phyloP scores from a whole-genome alignment of 2,797 vertebrate species.

The Diplodus sargus region DNA sequence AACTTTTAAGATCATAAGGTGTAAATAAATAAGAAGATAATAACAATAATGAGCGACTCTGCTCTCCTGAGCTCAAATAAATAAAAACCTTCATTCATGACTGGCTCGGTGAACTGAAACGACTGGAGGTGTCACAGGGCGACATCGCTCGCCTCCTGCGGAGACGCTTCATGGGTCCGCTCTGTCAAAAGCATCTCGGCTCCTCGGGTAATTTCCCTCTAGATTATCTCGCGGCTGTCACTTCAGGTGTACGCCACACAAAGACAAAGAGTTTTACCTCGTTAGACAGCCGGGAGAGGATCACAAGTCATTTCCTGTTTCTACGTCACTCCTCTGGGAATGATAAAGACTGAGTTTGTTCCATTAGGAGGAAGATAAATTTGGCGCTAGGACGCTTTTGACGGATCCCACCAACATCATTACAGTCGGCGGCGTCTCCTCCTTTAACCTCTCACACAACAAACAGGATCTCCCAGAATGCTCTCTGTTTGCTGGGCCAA shows the following conservation, averaged over 20 bases:
- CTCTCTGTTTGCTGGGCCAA: slow-evolving; percentile 36
- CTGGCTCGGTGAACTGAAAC: slow-evolving; percentile 36
- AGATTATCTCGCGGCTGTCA: slow-evolving; percentile 9
- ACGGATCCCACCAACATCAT: slow-evolving; percentile 23
- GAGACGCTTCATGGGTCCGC: slow-evolving; percentile 25
- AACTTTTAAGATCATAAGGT: slow-evolving; percentile 79
- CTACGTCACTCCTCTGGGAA: neutral
- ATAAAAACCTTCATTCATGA: slow-evolving; percentile 73
- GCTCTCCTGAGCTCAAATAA: slow-evolving; percentile 82
- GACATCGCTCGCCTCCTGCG: neutral
- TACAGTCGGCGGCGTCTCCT: slow-evolving; percentile 16
- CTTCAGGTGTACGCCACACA: neutral
- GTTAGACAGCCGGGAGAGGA: slow-evolving; percentile 10
- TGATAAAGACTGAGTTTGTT: slow-evolving; percentile 3
- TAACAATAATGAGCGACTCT: slow-evolving; percentile 60
- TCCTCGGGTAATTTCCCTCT: slow-evolving; percentile 12
- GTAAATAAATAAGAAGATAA: slow-evolving; percentile 83
- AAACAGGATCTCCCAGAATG: slow-evolving; percentile 51
- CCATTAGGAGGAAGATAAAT: slow-evolving; percentile 1
- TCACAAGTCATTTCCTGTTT: slow-evolving; percentile 22
- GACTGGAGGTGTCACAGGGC: slow-evolving; percentile 19
- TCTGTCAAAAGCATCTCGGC: slow-evolving; percentile 47
- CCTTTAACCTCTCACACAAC: slow-evolving; percentile 35
- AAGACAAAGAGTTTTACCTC: neutral
- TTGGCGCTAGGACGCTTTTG: slow-evolving; percentile 22